Conservation (phyloP, 2,888 invertebrate species). For the Formica aserva region DNA sequence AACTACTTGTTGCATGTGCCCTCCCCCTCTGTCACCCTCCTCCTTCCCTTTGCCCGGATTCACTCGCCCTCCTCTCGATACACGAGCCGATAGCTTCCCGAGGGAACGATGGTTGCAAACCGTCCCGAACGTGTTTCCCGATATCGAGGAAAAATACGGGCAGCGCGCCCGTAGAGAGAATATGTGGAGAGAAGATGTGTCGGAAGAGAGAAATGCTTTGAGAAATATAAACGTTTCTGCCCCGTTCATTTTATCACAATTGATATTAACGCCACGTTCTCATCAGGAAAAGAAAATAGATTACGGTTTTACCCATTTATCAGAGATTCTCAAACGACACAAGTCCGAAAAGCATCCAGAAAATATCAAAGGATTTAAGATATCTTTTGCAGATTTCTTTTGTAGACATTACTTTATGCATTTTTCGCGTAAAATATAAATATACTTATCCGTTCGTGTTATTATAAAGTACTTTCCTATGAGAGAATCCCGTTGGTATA, state of each 20-base stretch:
- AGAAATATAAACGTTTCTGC: conserved; percentile 39
- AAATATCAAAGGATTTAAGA: not conserved
- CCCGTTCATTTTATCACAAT: conserved; percentile 29
- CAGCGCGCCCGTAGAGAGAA: conserved; percentile 27
- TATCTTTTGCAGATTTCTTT: not conserved
- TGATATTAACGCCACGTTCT: conserved; percentile 30
- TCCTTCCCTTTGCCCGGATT: conserved; percentile 78
- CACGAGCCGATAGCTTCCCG: conserved; percentile 86
- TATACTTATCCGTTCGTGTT: not conserved
- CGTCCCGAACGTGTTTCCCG: conserved; percentile 76
- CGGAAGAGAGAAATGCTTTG: conserved; percentile 35
- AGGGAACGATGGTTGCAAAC: conserved; percentile 83
- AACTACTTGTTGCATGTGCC: conserved; percentile 85
- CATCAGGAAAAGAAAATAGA: conserved; percentile 15
- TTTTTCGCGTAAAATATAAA: not conserved
- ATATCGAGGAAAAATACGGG: conserved; percentile 75
- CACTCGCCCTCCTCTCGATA: conserved; percentile 85
- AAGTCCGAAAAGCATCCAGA: not conserved
- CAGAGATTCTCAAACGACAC: not conserved
- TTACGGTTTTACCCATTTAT: conserved; percentile 2
- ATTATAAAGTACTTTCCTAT: conserved; percentile 18
- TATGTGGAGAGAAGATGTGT: conserved; percentile 24
- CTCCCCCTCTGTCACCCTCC: conserved; percentile 73
- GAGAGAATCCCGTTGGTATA: conserved; percentile 27
- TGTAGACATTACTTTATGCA: not conserved